Base-by-base conservation (phyloP, 2,113 vertebrate species). In the Spilogale gracilis region DNA sequence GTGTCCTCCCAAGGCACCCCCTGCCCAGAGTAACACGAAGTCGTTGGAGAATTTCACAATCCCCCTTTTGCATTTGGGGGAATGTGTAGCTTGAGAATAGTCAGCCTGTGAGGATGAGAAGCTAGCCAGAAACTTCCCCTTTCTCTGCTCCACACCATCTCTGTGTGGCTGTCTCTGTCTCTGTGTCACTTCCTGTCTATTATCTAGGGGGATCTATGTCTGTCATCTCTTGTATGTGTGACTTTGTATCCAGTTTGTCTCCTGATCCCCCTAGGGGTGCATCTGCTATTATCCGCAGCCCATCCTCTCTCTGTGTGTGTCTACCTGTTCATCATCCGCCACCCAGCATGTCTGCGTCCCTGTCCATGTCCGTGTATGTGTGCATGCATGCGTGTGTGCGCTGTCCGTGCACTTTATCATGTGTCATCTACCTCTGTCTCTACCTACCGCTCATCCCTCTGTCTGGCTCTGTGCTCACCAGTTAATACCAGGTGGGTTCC, bases 11-110 rank as follows among this genome's bases (percentile, higher is more conserved):
- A 1, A 0, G 1, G 45, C 48, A 16, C n/a, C 11, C 21, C 3
- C 21, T 0, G 11, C 10, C 5, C 43, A 6, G 8, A 43, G 5
- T 6, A 1, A 8, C 0, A 0, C 0, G 25, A 5, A 0, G 8
- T 5, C 21, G 1, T 18, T 43, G 2, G 25, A 54, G 80, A 13
- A 6, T 18, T 23, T n/a, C 45, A 13, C 2, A 10, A 25, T 63
- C 16, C 30, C 17, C 6, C 5, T 52, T 27, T 27, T 78, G 50
- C 14, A 5, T 0, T 0, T 20, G 60, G 54, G 38, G 52, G 13
- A 65, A 43, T 3, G 43, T 54, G 9, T 11, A 9, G 20, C 32
- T 10, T 23, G 50, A 6, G 58, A 10, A 43, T 6, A 2, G 6
- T 10, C 12, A 14, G 67, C 8, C 32, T 1, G 1, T 67, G 38